These are phyloP conservation scores for Ophioninae sp. DNA, from an alignment of 2,888 invertebrate genomes.

Conservation along the genomic window DNA sequence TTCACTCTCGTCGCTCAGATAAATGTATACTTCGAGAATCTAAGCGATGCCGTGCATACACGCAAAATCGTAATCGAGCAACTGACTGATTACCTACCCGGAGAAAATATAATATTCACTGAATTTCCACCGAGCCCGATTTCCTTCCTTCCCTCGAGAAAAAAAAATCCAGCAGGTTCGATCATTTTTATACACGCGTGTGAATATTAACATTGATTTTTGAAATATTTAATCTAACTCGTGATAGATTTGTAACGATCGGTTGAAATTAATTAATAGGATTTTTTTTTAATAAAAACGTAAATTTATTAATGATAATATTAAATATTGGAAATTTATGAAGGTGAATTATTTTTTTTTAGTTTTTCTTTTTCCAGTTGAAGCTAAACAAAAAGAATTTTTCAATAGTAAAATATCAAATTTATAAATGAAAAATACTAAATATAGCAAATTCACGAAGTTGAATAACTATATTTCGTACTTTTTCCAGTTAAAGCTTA, in stretches of 20 bases:
- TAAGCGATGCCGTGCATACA: conserved; percentile 49
- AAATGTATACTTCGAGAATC: conserved; percentile 61
- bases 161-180: conserved; percentile 8
- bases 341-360: no score
- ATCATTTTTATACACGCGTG: neutral
- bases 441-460: no score
- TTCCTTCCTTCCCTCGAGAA: conserved; percentile 37
- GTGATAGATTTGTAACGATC: neutral
- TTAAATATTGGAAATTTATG: no score
- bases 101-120: conserved; percentile 46
- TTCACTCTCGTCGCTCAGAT: conserved; percentile 54
- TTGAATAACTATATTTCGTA: no score
- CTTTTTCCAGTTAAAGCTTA: no score
- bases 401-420: no score
- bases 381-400: no score
- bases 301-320: no score
- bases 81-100: neutral
- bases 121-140: conserved; percentile 28
- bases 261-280: neutral
- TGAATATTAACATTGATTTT: neutral
- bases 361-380: no score
- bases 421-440: no score
- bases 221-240: neutral
- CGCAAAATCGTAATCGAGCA: conserved; percentile 65
- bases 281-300: no score